Conservation (phyloP, 2,113 vertebrate species). For the Oreotragus oreotragus region DNA sequence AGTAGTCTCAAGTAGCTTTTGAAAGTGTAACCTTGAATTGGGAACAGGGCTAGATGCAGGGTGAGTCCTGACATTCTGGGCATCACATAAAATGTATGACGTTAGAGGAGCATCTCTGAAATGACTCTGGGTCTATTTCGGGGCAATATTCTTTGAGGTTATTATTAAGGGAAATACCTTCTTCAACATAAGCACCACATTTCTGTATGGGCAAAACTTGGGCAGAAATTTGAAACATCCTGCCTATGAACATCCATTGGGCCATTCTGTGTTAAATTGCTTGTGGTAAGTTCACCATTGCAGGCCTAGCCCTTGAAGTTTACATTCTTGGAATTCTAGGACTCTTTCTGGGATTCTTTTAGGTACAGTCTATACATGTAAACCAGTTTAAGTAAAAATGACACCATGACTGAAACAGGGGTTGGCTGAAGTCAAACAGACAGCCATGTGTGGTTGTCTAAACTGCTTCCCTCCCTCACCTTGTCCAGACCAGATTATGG, state of each 20-base stretch:
- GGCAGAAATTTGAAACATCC: constrained; percentile 53
- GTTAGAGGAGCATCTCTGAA: neutral
- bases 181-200: neutral
- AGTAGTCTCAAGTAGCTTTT: neutral
- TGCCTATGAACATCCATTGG: neutral
- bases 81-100: neutral
- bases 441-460: neutral
- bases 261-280: constrained; percentile 36
- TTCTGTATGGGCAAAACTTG: constrained; percentile 43
- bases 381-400: neutral
- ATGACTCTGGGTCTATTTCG: neutral
- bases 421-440: neutral
- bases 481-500: neutral
- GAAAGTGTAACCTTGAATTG: neutral
- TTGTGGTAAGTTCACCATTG: neutral
- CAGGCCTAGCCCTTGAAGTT: constrained; percentile 20
- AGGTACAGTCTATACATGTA: neutral
- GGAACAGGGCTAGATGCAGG: neutral
- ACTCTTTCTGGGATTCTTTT: constrained; percentile 40
- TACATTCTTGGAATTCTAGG: constrained; percentile 61
- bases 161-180: constrained; percentile 2
- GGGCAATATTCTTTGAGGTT: neutral
- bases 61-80: neutral
- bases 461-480: neutral
- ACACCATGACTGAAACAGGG: neutral